Base-by-base conservation (phyloP, 2,888 invertebrate species). In the Nomada fabriciana region DNA sequence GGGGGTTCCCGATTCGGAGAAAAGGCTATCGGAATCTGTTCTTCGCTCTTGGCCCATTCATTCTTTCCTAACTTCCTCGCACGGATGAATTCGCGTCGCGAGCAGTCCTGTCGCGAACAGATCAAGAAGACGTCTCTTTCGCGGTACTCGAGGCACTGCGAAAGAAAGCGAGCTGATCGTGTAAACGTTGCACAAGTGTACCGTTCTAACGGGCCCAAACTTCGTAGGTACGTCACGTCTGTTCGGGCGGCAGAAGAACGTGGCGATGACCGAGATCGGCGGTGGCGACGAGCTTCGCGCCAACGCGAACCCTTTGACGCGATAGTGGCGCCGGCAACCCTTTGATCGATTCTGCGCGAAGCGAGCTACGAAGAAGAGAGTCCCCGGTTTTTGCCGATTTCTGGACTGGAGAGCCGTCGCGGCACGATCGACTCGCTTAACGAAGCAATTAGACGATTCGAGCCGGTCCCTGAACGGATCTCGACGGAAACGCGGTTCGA, bases 191-290 rank as follows among this genome's bases (percentile, higher is more conserved):
- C 18, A 36, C 42, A 63, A 11, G 18, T 70, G 64, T 77, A 74
- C 82, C 83, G 82, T 82, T 82, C 72, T 82, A 82, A 82, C 82
- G 82, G 82, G 43, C 61, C 59, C 25, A 15, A 70, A 65, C 29
- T 83, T 77, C 73, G 70, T 73, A 73, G 61, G 55, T 76, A 18
- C 73, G 57, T 76, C 76, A 81, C 82, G 82, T 70, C 42, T 23
- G 79, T 18, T 1, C 36, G 20, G 4, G 15, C 36, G 2, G 36
- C 42, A 10, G 53, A 61, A 81, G 73, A 83, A 82, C 52, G 9
- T 10, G 20, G 36, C 15, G 52, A 67, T 47, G 23, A 23, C 15
- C 43, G 29, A 5, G 20, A 15, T 13, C 29, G 18, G 7, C 57
- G 43, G 18, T 29, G 20, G 18, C 29, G 20, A 15, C 52, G 36